These are phyloP conservation scores for Polylopha cassiicola DNA, from an alignment of 2,888 invertebrate genomes.

Conservation along the genomic window DNA sequence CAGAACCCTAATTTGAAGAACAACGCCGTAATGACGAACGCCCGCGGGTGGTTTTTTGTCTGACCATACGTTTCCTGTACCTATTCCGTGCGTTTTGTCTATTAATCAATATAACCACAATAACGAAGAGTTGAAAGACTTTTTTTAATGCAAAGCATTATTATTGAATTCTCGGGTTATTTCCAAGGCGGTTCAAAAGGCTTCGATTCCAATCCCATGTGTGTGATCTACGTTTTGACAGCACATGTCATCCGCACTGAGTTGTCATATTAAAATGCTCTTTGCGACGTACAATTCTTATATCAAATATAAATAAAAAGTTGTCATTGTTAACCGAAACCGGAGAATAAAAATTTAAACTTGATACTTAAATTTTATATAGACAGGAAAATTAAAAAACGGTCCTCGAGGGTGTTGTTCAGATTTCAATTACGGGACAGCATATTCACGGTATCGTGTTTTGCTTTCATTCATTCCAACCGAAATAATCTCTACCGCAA, in stretches of 20 bases:
- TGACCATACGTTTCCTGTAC: constrained; percentile 60
- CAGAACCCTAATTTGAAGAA: constrained; percentile 47
- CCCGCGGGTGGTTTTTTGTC: constrained; percentile 58
- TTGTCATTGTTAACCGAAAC: constrained; percentile 18
- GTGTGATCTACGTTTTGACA: constrained; percentile 13
- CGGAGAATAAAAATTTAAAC: constrained; percentile 17
- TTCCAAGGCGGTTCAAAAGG: constrained; percentile 19
- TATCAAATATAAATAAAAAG: constrained; percentile 12
- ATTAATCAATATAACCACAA: constrained; percentile 61
- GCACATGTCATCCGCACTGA: constrained; percentile 9
- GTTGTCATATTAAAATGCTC: constrained; percentile 10
- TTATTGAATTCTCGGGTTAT: constrained; percentile 21
- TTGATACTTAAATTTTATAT: constrained; percentile 21
- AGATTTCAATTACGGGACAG: constrained; percentile 68
- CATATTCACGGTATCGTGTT: constrained; percentile 71
- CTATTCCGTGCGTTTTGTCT: constrained; percentile 37
- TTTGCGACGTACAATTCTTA: constrained; percentile 7
- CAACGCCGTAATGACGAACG: constrained; percentile 57
- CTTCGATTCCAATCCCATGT: constrained; percentile 12
- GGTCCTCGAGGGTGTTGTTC: constrained; percentile 54
- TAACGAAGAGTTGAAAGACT: constrained; percentile 35
- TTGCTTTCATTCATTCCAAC: constrained; percentile 75
- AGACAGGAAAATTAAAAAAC: constrained; percentile 49
- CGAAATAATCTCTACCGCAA: constrained; percentile 77
- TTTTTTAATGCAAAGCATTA: too few species aligned